phyloP scores from a whole-genome alignment of 2,797 vertebrate species.

The Rhinophrynus dorsalis region DNA sequence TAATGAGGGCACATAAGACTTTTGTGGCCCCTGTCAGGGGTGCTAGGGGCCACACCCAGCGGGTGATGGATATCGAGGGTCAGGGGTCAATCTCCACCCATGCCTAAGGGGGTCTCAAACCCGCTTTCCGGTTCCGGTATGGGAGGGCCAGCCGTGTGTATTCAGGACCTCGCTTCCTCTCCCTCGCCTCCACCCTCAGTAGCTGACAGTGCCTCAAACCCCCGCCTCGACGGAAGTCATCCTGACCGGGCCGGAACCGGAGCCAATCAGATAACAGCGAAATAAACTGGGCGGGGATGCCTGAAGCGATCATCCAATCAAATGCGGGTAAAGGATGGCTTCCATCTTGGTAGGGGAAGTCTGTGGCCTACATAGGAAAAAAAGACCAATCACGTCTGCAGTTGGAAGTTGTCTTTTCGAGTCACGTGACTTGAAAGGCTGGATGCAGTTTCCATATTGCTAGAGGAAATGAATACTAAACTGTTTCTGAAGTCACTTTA shows the following conservation, averaged over 20 bases:
- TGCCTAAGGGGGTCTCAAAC: neutral
- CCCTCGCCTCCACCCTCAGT: constrained; percentile 40
- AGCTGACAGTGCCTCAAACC: neutral
- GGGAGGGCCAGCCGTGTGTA: constrained; percentile 40
- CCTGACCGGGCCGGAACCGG: constrained; percentile 35
- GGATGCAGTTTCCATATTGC: neutral
- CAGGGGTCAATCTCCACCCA: constrained; percentile 21
- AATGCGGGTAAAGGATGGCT: neutral
- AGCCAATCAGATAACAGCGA: constrained; percentile 36
- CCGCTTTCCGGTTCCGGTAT: neutral
- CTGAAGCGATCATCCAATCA: neutral
- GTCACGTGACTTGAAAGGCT: neutral
- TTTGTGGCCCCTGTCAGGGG: constrained; percentile 34
- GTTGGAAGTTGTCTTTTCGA: neutral
- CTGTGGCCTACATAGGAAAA: too few relatives aligned
- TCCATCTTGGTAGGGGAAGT: constrained; percentile 26
- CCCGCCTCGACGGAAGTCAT: constrained; percentile 37
- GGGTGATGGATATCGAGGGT: neutral
- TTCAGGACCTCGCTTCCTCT: neutral
- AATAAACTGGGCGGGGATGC: neutral
- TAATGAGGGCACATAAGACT: constrained; percentile 13
- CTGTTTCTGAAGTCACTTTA: too few relatives aligned
- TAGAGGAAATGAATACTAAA: too few relatives aligned
- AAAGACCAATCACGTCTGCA: neutral
- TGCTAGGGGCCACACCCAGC: constrained; percentile 34